These are phyloP conservation scores for Caenorhabditis auriculariae DNA, from an alignment of 2,888 invertebrate genomes.

Conservation along the genomic window DNA sequence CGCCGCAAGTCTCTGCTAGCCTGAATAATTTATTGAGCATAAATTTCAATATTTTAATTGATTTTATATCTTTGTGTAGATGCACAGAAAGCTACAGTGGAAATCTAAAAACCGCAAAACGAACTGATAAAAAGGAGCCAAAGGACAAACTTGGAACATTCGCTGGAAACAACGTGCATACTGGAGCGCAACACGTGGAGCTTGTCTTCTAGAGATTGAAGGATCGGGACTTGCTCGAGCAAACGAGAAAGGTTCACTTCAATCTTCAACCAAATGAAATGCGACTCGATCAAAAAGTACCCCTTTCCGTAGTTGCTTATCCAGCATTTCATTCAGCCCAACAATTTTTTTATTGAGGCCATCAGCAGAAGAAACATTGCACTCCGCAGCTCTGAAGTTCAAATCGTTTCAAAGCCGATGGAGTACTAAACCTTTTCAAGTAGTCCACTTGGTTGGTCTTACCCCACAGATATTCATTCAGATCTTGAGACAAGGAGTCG, in stretches of 20 bases:
- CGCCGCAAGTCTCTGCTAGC: slow-evolving; percentile 18
- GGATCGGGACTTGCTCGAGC: slow-evolving; percentile 58
- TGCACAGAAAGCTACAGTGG: too few species aligned
- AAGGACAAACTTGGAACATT: slow-evolving; percentile 17
- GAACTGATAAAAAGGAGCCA: too few species aligned
- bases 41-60: too few species aligned
- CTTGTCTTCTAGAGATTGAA: slow-evolving; percentile 54
- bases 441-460: slow-evolving; percentile 46
- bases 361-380: slow-evolving; percentile 41
- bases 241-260: slow-evolving; percentile 58
- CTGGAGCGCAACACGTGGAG: slow-evolving; percentile 48
- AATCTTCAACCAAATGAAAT: slow-evolving; percentile 29
- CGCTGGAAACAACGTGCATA: slow-evolving; percentile 40
- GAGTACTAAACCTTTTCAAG: slow-evolving; percentile 26
- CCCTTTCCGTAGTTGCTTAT: slow-evolving; percentile 56
- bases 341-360: slow-evolving; percentile 46
- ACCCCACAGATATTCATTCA: slow-evolving; percentile 59
- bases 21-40: background rate
- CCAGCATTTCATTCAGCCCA: slow-evolving; percentile 50
- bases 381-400: slow-evolving; percentile 36
- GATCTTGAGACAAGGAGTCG: slow-evolving; percentile 30
- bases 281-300: slow-evolving; percentile 7
- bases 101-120: too few species aligned
- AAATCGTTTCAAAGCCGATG: background rate
- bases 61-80: too few species aligned